Conservation (phyloP, 2,113 vertebrate species). For the Zosterops lateralis region DNA sequence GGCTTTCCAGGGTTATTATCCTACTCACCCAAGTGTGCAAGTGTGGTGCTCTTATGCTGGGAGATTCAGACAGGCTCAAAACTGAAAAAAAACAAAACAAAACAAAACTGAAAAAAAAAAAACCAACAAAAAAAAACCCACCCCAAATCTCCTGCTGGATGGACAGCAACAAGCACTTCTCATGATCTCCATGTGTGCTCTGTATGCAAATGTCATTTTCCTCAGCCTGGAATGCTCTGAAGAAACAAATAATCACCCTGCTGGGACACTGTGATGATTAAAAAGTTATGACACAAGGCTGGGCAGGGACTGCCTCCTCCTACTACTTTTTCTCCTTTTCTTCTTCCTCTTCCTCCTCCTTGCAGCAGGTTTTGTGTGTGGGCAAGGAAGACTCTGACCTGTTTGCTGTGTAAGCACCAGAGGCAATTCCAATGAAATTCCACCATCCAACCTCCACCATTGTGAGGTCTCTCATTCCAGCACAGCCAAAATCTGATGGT, state of each 20-base stretch:
- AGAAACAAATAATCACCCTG: background rate
- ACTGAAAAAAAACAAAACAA: background rate
- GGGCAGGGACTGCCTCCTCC: background rate
- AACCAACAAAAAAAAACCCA: too few species aligned
- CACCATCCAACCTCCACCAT: fast-evolving
- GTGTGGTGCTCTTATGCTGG: fast-evolving
- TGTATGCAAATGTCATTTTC: background rate
- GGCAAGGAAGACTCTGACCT: background rate
- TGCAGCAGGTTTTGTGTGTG: background rate
- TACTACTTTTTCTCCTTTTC: background rate
- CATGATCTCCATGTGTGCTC: background rate
- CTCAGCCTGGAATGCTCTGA: background rate
- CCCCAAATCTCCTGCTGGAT: background rate
- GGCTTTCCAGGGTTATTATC: background rate
- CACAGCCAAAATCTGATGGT: background rate
- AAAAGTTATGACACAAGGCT: fast-evolving
- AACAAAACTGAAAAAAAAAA: too few species aligned
- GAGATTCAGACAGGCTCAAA: background rate
- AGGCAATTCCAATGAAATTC: background rate
- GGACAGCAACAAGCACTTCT: background rate
- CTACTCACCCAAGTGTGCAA: background rate
- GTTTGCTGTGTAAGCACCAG: background rate
- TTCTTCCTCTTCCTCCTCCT: background rate
- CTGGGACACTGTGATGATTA: background rate
- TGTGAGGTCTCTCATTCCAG: background rate